Percentiles rank a stretch among this genome's conserved stretches.
phyloP scores from a whole-genome alignment of 2,113 vertebrate genomes.

The Orcinus orca region DNA sequence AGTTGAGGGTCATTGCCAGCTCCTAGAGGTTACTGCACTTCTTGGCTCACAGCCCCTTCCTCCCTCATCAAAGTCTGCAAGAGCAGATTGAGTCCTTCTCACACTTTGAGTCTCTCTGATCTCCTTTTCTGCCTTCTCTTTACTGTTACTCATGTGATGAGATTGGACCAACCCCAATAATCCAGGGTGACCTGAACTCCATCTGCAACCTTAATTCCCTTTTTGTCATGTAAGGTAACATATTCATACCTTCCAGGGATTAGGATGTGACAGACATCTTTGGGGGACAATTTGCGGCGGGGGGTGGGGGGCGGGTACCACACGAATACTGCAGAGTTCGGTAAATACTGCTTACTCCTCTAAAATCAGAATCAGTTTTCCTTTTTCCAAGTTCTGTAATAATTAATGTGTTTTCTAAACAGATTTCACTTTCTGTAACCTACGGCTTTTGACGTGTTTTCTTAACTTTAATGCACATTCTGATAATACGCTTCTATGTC shows the following conservation, averaged over 20 bases:
- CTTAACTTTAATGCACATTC: neutral
- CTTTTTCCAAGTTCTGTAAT: neutral
- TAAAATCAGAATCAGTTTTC: neutral
- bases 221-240: neutral
- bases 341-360: neutral
- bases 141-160: neutral
- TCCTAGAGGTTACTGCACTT: neutral
- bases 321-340: neutral
- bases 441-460: neutral
- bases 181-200: neutral
- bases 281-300: fast-evolving
- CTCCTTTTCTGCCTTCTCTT: neutral
- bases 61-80: neutral
- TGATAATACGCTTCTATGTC: neutral
- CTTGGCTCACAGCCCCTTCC: neutral
- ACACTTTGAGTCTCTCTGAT: neutral
- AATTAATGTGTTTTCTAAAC: neutral
- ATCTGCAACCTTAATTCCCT: neutral
- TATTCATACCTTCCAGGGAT: neutral
- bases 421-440: neutral
- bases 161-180: neutral
- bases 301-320: neutral
- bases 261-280: no score
- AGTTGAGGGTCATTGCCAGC: neutral
- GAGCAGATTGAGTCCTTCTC: neutral